Percentiles rank a stretch among this genome's conserved stretches.
Evolutionary conservation across 1,140 invertebrate genomes (phyloP).

Genomic region (Manduca sexta): DNA sequence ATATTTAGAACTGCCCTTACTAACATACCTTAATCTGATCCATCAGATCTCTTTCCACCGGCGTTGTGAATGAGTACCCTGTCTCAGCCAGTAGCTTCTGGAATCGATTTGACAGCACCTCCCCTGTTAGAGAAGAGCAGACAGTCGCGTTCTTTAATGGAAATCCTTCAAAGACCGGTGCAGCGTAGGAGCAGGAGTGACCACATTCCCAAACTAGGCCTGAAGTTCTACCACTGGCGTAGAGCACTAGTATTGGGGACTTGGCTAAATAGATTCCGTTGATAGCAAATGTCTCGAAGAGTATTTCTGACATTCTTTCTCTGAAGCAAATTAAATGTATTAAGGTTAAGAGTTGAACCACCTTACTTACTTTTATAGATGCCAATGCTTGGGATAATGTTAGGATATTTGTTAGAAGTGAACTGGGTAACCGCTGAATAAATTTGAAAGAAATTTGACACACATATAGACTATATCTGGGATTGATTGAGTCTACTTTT

Average conservation of each 20-base stretch:
- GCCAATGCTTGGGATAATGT: too few relatives aligned
- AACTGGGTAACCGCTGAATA: too few relatives aligned
- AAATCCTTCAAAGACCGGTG: conserved; percentile 55
- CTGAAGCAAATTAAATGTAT: conserved; percentile 17
- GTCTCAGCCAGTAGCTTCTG: conserved; percentile 24
- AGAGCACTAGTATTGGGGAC: conserved; percentile 31
- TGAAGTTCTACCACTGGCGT: conserved; percentile 45
- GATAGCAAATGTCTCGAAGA: conserved; percentile 47
- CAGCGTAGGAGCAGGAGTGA: conserved; percentile 29
- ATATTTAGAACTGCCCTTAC: too few relatives aligned
- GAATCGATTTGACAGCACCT: conserved; percentile 31
- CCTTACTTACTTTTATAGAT: too few relatives aligned
- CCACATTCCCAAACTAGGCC: conserved; percentile 50
- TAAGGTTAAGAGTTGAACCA: not conserved
- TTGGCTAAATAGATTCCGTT: conserved; percentile 33
- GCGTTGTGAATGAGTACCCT: conserved; percentile 49
- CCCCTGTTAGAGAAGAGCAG: conserved; percentile 32
- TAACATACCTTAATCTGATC: conserved; percentile 83
- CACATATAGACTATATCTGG: too few relatives aligned
- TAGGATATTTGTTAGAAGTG: too few relatives aligned
- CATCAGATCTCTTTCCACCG: conserved; percentile 52
- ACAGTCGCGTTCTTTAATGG: conserved; percentile 39
- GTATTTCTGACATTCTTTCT: conserved; percentile 44
- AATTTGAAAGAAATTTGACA: too few relatives aligned
- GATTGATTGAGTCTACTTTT: too few relatives aligned